Conservation (phyloP, 1,140 invertebrate species). For the Akabosia matsudoensis region DNA sequence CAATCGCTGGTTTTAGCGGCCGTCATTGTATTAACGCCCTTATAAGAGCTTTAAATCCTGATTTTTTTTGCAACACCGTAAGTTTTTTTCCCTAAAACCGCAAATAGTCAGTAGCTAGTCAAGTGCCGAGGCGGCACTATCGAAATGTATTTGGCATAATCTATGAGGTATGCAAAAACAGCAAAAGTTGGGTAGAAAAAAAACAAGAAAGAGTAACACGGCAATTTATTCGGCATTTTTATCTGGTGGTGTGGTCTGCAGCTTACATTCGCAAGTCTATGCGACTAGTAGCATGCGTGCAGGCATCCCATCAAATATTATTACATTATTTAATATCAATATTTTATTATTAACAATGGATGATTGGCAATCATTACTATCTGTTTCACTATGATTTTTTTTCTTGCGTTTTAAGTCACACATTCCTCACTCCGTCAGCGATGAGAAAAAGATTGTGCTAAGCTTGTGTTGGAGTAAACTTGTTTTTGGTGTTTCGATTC, state of each 20-base stretch:
- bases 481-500: too few relatives aligned
- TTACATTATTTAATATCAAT: not conserved
- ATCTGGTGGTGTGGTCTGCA: not conserved
- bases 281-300: constrained; percentile 6
- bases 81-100: not conserved
- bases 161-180: not conserved
- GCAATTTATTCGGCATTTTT: not conserved
- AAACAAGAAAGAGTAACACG: not conserved
- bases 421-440: too few relatives aligned
- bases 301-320: constrained; percentile 1
- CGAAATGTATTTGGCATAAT: not conserved
- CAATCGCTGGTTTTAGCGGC: too few relatives aligned
- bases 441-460: too few relatives aligned
- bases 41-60: too few relatives aligned
- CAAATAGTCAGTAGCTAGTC: not conserved
- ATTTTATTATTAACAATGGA: not conserved
- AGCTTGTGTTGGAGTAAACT: too few relatives aligned
- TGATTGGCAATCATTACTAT: too few relatives aligned
- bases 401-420: too few relatives aligned
- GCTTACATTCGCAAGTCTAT: not conserved
- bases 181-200: not conserved
- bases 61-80: not conserved
- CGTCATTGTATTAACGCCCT: too few relatives aligned
- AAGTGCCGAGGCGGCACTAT: not conserved
- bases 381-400: too few relatives aligned